phyloP scores from a whole-genome alignment of 2,113 vertebrate species.

The Pomatostomus ruficeps region DNA sequence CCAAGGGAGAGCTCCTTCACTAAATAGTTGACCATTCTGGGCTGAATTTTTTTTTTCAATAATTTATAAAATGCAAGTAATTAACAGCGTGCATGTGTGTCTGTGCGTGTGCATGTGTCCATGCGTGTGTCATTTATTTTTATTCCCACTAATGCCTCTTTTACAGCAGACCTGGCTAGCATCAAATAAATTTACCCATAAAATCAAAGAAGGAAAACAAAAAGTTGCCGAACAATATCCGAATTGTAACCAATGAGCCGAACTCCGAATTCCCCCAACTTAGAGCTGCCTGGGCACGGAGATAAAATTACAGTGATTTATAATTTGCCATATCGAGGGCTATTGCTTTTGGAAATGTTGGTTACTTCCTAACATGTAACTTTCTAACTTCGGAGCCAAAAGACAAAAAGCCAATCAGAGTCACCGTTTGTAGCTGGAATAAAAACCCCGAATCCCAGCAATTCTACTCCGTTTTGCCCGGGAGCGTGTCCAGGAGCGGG shows the following conservation, averaged over 20 bases:
- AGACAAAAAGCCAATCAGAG: neutral
- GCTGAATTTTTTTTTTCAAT: neutral
- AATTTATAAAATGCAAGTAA: neutral
- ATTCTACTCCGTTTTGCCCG: neutral
- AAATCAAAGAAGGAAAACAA: neutral
- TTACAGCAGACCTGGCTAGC: neutral
- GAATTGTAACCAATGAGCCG: neutral
- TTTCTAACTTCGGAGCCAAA: neutral
- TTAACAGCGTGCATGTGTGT: fast-evolving
- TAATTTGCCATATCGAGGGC: neutral
- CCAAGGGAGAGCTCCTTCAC: neutral
- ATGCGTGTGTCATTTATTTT: neutral
- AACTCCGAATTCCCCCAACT: neutral
- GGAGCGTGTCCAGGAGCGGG: neutral
- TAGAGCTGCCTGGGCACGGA: neutral
- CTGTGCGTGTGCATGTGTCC: fast-evolving
- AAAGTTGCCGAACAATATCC: neutral
- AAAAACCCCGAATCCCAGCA: neutral
- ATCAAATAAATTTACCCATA: neutral
- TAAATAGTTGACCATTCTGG: neutral
- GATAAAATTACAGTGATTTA: neutral
- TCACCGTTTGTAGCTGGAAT: neutral
- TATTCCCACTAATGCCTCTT: neutral
- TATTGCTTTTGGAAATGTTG: neutral
- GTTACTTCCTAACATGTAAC: neutral